phyloP scores from a whole-genome alignment of 2,888 invertebrate genomes.

The Cremastinae sp. region DNA sequence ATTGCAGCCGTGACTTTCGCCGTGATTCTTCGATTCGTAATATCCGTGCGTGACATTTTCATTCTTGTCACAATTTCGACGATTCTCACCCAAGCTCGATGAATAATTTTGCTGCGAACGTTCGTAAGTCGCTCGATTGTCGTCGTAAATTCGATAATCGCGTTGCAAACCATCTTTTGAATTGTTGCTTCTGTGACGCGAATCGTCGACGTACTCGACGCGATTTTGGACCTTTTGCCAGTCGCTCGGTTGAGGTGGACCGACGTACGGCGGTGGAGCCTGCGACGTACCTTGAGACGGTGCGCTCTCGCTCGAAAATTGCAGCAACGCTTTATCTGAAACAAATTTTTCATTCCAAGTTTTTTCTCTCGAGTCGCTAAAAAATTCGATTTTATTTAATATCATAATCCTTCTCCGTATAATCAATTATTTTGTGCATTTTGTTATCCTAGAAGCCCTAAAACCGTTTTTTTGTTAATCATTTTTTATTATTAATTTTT shows the following conservation, averaged over 20 bases:
- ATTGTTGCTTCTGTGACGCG: conserved; percentile 18
- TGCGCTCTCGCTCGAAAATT: conserved; percentile 68
- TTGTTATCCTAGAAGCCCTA: conserved; percentile 36
- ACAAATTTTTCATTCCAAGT: conserved; percentile 61
- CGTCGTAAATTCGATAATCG: conserved; percentile 46
- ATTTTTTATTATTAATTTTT: background rate
- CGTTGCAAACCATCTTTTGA: conserved; percentile 31
- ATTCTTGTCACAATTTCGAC: conserved; percentile 49
- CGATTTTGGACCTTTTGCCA: conserved; percentile 51
- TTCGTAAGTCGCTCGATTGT: conserved; percentile 56
- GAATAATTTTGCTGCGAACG: conserved; percentile 47
- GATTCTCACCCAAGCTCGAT: conserved; percentile 28
- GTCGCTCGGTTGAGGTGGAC: conserved; percentile 68
- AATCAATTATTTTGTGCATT: conserved; percentile 36
- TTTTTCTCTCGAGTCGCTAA: background rate
- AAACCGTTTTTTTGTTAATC: conserved; percentile 36
- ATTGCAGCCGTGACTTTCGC: conserved; percentile 56
- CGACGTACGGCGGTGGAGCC: conserved; percentile 72
- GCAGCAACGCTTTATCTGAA: conserved; percentile 76
- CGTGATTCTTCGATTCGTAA: conserved; percentile 51
- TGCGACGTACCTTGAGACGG: conserved; percentile 64
- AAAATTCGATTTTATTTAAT: conserved; percentile 7
- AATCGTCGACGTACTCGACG: conserved; percentile 41
- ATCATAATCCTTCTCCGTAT: conserved; percentile 31
- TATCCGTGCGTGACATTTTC: conserved; percentile 53